Evolutionary conservation across 2,888 invertebrate species (phyloP), one percentile per base, ranked within the genome.

Genomic region (Lasioglossum villosulum): DNA sequence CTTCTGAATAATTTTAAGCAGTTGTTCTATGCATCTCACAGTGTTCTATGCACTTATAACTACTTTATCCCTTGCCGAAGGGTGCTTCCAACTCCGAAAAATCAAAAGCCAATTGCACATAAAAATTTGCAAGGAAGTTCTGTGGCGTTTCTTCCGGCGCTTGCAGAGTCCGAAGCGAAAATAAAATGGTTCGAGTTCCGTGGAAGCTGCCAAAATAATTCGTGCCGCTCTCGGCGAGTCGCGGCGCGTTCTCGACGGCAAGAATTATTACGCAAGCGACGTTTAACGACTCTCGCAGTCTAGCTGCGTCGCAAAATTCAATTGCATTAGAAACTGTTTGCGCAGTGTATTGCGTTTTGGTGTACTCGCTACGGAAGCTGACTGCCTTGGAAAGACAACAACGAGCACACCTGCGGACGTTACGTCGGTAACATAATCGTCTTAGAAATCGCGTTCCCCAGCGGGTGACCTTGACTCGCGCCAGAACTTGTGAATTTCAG

Each of bases 401-500:
- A 34, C 70, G 82, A 34, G 74, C 76, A 68, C 84, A 75, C 71
- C 70, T 78, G 78, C 78, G 37, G 42, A 56, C 27, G 48, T 74
- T 48, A 82, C 34, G 56, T 48, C 10, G 52, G 42, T 30, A 45
- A 70, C 48, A 75, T 75, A 71, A 66, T 30, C 83, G 71, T 48
- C 48, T 56, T 71, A 75, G 78, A 59, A 81, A 78, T 76, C 48
- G 81, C 74, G 81, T 74, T 75, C 42, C 42, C 70, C 27, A 68
- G 16, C 77, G 2, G 8, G 12, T 52, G 63, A 75, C 78, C 81
- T 84, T 81, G 81, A 12, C 34, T 23, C 45, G 80, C 52, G 81
- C 81, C 78, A 75, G 71, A 84, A 70, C 81, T 63, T 56, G 42
- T 0, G 66, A 78, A 82, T 75, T 82, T 82, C 39, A 63, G 39